phyloP scores from a whole-genome alignment of 2,888 invertebrate genomes.

The Drosophila vallismaia region DNA sequence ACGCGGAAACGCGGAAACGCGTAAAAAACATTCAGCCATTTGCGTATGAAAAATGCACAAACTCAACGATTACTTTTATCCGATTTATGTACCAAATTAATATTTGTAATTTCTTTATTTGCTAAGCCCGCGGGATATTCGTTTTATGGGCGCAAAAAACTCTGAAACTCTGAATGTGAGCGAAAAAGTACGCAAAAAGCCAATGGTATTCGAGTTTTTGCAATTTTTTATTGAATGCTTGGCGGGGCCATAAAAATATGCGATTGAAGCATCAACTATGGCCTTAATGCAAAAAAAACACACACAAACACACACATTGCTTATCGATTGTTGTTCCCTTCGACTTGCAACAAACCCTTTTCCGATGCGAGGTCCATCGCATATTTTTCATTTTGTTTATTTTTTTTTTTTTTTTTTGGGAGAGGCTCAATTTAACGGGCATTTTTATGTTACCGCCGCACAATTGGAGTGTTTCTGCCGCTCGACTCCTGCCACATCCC shows the following conservation, averaged over 20 bases:
- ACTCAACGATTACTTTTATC: slow-evolving; percentile 34
- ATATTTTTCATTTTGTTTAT: slow-evolving; percentile 2
- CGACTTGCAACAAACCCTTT: slow-evolving; percentile 4
- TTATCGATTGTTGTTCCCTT: slow-evolving; percentile 10
- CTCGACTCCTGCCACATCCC: neutral
- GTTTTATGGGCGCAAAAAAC: slow-evolving; percentile 3
- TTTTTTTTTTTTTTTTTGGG: neutral
- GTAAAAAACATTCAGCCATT: neutral
- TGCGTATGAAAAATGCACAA: slow-evolving; percentile 12
- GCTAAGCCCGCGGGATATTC: slow-evolving; percentile 10
- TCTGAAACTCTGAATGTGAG: neutral
- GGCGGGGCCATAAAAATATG: slow-evolving; percentile 19
- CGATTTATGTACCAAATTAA: slow-evolving; percentile 34
- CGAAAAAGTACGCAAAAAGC: slow-evolving; percentile 2
- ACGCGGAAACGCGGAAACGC: neutral
- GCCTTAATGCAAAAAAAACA: slow-evolving; percentile 24
- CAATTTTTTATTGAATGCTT: slow-evolving; percentile 34
- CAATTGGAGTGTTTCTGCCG: slow-evolving; percentile 20
- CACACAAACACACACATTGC: neutral
- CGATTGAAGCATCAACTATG: slow-evolving; percentile 33
- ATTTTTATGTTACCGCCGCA: slow-evolving; percentile 36
- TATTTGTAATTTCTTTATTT: slow-evolving; percentile 26
- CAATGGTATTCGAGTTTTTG: slow-evolving; percentile 28
- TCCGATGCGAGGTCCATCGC: slow-evolving; percentile 9
- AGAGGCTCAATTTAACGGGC: slow-evolving; percentile 24